These are phyloP conservation scores for Coluber constrictor DNA, from an alignment of 2,797 vertebrate species.

Conservation along the genomic window DNA sequence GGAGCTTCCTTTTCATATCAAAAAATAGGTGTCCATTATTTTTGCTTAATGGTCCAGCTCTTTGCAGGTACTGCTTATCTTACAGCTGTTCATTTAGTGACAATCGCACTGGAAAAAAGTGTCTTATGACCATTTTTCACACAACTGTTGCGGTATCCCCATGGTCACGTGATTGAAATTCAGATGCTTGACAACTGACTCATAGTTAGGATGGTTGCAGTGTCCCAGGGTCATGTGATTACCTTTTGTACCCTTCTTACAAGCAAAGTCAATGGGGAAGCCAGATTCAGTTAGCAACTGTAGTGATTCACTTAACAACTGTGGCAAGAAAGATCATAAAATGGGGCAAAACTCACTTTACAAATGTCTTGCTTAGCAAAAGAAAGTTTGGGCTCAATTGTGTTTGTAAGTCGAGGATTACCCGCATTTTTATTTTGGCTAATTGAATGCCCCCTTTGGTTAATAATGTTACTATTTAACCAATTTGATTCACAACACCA, in stretches of 20 bases:
- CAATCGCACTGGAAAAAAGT: not conserved
- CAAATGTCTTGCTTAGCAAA: not conserved
- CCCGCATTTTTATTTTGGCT: not conserved
- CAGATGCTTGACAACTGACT: not conserved
- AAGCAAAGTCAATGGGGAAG: not conserved
- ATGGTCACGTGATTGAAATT: not conserved
- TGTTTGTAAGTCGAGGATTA: not conserved
- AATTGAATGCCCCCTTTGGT: not conserved
- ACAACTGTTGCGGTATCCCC: not conserved
- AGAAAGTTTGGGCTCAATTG: not conserved
- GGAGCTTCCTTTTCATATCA: not conserved
- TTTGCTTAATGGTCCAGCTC: not conserved
- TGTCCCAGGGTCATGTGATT: not conserved
- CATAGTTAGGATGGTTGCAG: not conserved
- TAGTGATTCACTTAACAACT: not conserved
- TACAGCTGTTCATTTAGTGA: not conserved
- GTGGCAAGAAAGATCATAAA: not conserved
- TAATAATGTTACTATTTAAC: not conserved
- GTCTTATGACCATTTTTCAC: not conserved
- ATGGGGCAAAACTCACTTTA: not conserved
- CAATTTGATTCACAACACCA: not conserved
- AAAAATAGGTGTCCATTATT: not conserved
- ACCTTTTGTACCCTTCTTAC: not conserved
- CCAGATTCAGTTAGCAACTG: not conserved
- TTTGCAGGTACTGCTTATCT: not conserved